These are phyloP conservation scores for Drosophila buzzatii DNA, from an alignment of 2,888 invertebrate genomes.

Conservation along the genomic window DNA sequence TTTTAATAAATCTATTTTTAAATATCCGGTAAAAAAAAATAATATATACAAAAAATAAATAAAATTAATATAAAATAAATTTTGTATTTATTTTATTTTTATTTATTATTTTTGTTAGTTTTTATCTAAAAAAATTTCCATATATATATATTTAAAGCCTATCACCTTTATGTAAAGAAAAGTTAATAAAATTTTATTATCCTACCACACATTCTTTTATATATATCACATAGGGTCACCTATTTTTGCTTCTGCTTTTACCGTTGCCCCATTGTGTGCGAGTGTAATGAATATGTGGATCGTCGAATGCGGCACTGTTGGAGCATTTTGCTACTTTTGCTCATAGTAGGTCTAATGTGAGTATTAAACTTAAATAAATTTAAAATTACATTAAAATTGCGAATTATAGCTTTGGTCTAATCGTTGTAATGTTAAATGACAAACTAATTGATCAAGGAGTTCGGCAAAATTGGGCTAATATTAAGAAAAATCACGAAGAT, in stretches of 20 bases:
- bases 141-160: no score
- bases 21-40: no score
- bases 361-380: constrained; percentile 10
- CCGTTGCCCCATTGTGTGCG: constrained; percentile 88
- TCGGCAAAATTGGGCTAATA: not conserved
- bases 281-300: constrained; percentile 90
- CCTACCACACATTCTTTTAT: not conserved
- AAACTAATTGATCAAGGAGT: constrained; percentile 10
- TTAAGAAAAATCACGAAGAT: constrained; percentile 3
- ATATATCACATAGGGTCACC: constrained; percentile 49
- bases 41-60: no score
- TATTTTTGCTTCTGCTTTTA: constrained; percentile 93
- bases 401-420: constrained; percentile 87
- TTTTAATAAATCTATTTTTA: no score
- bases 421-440: constrained; percentile 14
- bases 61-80: no score
- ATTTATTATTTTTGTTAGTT: no score
- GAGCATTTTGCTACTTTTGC: constrained; percentile 90
- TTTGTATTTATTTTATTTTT: no score
- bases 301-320: constrained; percentile 87
- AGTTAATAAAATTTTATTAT: not conserved
- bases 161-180: no score
- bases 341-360: constrained; percentile 93
- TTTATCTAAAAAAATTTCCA: no score
- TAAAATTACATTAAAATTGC: no score